A percentile compares a stretch with the other conserved stretches of the same genome.
Evolutionary conservation across 2,888 invertebrate genomes (phyloP).

Genomic region (Halocaridina rubra): DNA sequence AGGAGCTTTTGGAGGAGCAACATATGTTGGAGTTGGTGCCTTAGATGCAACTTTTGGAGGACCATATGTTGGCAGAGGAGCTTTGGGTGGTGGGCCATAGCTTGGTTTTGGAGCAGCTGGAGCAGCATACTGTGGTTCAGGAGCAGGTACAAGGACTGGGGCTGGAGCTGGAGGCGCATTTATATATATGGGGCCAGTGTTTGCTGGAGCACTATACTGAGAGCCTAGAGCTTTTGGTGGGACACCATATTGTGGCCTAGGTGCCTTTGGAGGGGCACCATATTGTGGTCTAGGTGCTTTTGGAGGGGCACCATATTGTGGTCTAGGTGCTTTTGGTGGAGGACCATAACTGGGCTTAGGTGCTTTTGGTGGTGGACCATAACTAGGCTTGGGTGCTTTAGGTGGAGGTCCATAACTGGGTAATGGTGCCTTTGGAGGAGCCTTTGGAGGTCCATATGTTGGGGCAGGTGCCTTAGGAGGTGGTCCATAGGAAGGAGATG

Average conservation of each 20-base stretch:
- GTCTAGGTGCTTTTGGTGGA: neutral
- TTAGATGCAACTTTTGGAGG: conserved; percentile 25
- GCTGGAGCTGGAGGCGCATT: conserved; percentile 64
- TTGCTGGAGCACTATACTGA: conserved; percentile 38
- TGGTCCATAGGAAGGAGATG: conserved; percentile 29
- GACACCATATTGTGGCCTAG: conserved; percentile 33
- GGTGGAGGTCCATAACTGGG: conserved; percentile 45
- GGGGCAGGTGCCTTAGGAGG: neutral
- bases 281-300: conserved; percentile 31
- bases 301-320: conserved; percentile 21
- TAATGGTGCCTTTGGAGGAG: conserved; percentile 12
- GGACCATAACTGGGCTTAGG: conserved; percentile 21
- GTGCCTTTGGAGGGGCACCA: conserved; percentile 40
- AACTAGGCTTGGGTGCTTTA: conserved; percentile 20
- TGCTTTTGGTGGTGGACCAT: conserved; percentile 22
- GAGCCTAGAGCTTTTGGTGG: conserved; percentile 32
- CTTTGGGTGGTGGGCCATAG: conserved; percentile 38
- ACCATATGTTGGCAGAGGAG: conserved; percentile 30
- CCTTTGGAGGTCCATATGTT: conserved; percentile 42
- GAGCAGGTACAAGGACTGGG: conserved; percentile 64
- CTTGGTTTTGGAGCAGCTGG: conserved; percentile 35
- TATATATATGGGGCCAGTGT: conserved; percentile 64
- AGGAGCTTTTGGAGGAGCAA: conserved; percentile 15
- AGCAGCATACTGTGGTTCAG: conserved; percentile 64
- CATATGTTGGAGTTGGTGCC: conserved; percentile 17